phyloP scores from a whole-genome alignment of 1,140 invertebrate genomes.

The Aplysia californica region DNA sequence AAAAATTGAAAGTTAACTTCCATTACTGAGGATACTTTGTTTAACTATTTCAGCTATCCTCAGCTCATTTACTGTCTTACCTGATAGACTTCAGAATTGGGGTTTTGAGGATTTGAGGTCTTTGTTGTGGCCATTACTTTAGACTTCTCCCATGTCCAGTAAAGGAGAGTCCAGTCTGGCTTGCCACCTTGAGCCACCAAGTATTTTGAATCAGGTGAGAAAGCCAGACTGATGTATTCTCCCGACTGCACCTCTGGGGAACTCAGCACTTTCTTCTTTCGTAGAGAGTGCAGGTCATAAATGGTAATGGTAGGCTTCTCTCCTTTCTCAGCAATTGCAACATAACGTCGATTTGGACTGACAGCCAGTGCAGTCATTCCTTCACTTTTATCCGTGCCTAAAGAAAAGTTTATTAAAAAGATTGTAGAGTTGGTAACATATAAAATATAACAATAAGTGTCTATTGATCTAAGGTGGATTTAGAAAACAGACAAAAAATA shows the following conservation, averaged over 20 bases:
- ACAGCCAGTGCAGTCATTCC: conserved; percentile 67
- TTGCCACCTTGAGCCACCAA: conserved; percentile 82
- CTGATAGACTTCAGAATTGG: conserved; percentile 67
- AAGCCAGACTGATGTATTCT: conserved; percentile 79
- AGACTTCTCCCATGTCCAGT: conserved; percentile 86
- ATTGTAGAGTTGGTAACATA: not conserved
- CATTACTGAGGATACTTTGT: too few relatives aligned
- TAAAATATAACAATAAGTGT: too few relatives aligned
- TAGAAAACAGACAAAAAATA: too few relatives aligned
- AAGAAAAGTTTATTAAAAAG: not conserved
- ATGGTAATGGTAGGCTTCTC: conserved; percentile 68
- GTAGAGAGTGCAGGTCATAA: conserved; percentile 69
- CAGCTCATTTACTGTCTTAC: too few relatives aligned
- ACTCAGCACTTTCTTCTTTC: conserved; percentile 65
- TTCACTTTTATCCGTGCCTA: conserved; percentile 60
- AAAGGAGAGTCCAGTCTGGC: conserved; percentile 83
- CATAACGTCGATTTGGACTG: conserved; percentile 67
- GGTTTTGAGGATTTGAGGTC: conserved; percentile 69
- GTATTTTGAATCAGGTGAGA: conserved; percentile 83
- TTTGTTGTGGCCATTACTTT: conserved; percentile 82
- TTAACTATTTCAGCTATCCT: too few relatives aligned
- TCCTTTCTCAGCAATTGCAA: conserved; percentile 67
- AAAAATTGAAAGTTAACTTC: too few relatives aligned
- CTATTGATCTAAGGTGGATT: too few relatives aligned
- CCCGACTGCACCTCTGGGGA: conserved; percentile 59